phyloP scores from a whole-genome alignment of 2,113 vertebrate genomes.

The Percopsis transmontana region DNA sequence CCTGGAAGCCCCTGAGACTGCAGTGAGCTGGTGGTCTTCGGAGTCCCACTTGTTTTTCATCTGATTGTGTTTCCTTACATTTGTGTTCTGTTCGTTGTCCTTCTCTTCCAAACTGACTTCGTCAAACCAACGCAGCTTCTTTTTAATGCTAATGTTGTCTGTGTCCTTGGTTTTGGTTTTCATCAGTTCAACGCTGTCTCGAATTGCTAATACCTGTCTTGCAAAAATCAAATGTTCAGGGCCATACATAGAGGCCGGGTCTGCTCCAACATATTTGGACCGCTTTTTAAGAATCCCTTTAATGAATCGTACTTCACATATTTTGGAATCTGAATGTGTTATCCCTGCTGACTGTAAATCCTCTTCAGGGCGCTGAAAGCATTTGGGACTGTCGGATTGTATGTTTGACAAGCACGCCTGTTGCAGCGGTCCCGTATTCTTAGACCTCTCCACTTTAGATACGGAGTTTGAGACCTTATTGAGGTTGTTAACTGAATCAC shows the following conservation, averaged over 20 bases:
- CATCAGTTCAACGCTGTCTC: constrained; percentile 88
- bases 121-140: constrained; percentile 89
- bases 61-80: constrained; percentile 34
- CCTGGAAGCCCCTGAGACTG: constrained; percentile 53
- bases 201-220: constrained; percentile 74
- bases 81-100: constrained; percentile 25
- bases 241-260: constrained; percentile 47
- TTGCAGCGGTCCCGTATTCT: constrained; percentile 45
- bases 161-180: constrained; percentile 73
- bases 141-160: constrained; percentile 70
- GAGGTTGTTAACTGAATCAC: constrained; percentile 52
- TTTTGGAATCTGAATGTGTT: constrained; percentile 26
- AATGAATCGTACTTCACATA: constrained; percentile 64
- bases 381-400: constrained; percentile 26
- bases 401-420: constrained; percentile 40
- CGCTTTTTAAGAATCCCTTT: constrained; percentile 90
- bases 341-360: constrained; percentile 37
- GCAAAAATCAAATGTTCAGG: constrained; percentile 68
- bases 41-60: constrained; percentile 23
- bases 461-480: constrained; percentile 51
- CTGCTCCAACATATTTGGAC: constrained; percentile 69
- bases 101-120: constrained; percentile 66
- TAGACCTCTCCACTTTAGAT: constrained; percentile 54
- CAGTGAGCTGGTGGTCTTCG: constrained; percentile 62
- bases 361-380: constrained; percentile 25